phyloP scores from a whole-genome alignment of 2,113 vertebrate species.

The Sciurus niger region DNA sequence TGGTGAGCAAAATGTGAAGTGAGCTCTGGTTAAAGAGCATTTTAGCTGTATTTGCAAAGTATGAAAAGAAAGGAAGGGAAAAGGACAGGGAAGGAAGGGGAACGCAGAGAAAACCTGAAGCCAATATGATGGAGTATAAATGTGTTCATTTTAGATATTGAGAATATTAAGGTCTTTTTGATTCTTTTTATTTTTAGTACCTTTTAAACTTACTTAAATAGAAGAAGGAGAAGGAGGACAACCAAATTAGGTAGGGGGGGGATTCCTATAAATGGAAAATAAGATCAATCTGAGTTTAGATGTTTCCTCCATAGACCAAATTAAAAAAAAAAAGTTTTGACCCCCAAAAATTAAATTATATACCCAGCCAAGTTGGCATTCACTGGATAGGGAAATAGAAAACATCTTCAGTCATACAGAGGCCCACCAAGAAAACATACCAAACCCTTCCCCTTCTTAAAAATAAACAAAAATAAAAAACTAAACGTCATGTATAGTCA shows the following conservation, averaged over 20 bases:
- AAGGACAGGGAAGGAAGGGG: not conserved
- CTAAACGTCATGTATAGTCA: not conserved
- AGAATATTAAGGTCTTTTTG: not conserved
- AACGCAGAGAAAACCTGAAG: not conserved
- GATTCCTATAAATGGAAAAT: slow-evolving; percentile 34
- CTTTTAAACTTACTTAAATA: slow-evolving; percentile 46
- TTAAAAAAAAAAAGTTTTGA: slow-evolving; percentile 37
- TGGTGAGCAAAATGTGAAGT: not conserved
- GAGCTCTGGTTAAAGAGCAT: not conserved
- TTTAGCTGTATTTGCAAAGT: not conserved
- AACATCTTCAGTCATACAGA: not conserved
- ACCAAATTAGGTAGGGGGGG: not conserved
- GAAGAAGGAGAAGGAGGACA: not conserved
- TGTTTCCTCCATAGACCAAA: slow-evolving; percentile 4
- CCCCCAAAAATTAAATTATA: slow-evolving; percentile 52
- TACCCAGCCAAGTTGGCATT: slow-evolving; percentile 50
- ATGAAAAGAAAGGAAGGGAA: not conserved
- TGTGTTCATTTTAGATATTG: not conserved
- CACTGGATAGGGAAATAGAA: slow-evolving; percentile 16
- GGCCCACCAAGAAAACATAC: slow-evolving; percentile 10
- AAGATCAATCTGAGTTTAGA: slow-evolving; percentile 20
- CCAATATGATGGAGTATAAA: not conserved
- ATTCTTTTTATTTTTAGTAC: not conserved
- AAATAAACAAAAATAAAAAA: not conserved
- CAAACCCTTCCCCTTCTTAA: not conserved